Conservation (phyloP, 2,113 vertebrate species). For the Rhinolophus sinicus region DNA sequence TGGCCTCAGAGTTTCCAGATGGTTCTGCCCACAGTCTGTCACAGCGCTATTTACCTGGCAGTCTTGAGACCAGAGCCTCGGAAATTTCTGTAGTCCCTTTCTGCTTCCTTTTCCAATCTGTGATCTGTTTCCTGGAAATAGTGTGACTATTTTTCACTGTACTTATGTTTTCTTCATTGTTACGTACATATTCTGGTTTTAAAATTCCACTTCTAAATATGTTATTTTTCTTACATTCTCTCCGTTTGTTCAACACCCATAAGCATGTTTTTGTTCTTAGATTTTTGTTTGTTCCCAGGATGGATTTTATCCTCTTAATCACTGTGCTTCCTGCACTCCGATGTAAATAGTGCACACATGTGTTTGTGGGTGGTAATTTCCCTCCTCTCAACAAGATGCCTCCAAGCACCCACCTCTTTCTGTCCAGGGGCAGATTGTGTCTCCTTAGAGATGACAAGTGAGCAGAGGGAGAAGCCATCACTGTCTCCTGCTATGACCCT, state of each 20-base stretch:
- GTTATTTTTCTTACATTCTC: neutral
- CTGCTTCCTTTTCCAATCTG: neutral
- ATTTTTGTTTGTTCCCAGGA: neutral
- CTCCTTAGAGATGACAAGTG: neutral
- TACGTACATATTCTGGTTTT: neutral
- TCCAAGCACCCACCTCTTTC: neutral
- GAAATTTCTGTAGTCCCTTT: neutral
- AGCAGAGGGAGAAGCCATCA: neutral
- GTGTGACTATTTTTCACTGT: neutral
- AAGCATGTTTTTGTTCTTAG: neutral
- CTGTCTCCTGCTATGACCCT: accelerated
- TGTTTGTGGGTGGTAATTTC: no score
- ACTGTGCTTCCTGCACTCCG: accelerated
- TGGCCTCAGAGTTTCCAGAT: accelerated
- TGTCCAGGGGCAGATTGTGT: neutral
- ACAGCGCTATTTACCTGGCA: neutral
- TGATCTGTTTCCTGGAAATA: neutral
- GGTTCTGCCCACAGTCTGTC: neutral
- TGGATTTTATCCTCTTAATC: neutral
- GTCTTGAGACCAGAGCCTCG: neutral
- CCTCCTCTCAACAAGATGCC: neutral
- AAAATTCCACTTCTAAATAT: neutral
- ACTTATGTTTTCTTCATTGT: neutral
- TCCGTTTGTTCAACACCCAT: neutral
- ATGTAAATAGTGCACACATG: accelerated